A percentile compares a stretch with the other conserved stretches of the same genome.
Evolutionary conservation across 1,140 invertebrate genomes (phyloP).

Genomic region (Hylaeus volcanicus): DNA sequence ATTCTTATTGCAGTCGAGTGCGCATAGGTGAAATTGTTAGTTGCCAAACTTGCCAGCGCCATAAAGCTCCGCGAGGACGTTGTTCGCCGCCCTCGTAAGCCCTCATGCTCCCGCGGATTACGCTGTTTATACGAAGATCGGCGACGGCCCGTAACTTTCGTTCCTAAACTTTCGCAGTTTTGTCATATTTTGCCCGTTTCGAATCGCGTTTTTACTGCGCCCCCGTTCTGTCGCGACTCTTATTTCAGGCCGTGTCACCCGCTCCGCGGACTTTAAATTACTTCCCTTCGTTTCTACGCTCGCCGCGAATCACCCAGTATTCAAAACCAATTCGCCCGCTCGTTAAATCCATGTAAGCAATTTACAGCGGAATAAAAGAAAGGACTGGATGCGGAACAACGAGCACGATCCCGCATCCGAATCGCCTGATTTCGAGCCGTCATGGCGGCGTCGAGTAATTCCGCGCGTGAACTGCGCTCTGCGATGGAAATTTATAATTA

Average conservation of each 20-base stretch:
- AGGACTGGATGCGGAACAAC: neutral
- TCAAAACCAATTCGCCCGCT: neutral
- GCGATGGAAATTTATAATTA: neutral
- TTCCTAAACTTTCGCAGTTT: constrained; percentile 4
- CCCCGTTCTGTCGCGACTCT: neutral
- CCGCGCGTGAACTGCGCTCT: neutral
- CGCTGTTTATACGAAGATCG: constrained; percentile 2
- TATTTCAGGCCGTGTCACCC: neutral
- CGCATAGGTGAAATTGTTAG: constrained; percentile 51
- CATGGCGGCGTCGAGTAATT: neutral
- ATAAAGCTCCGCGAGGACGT: constrained; percentile 28
- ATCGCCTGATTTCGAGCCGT: neutral
- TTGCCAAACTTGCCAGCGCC: constrained; percentile 54
- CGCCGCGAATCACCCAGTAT: neutral
- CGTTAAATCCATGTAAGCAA: constrained; percentile 1
- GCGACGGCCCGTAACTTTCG: neutral
- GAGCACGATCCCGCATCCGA: neutral
- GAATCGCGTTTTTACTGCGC: neutral
- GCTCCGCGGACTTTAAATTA: neutral
- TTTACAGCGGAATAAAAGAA: neutral
- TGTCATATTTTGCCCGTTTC: neutral
- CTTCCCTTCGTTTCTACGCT: neutral
- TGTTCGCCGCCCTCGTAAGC: constrained; percentile 34
- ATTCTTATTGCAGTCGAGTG: constrained; percentile 51
- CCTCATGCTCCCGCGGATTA: neutral